Evolutionary conservation across 1,140 invertebrate genomes (phyloP).

Genomic region (Latrodectus geometricus): DNA sequence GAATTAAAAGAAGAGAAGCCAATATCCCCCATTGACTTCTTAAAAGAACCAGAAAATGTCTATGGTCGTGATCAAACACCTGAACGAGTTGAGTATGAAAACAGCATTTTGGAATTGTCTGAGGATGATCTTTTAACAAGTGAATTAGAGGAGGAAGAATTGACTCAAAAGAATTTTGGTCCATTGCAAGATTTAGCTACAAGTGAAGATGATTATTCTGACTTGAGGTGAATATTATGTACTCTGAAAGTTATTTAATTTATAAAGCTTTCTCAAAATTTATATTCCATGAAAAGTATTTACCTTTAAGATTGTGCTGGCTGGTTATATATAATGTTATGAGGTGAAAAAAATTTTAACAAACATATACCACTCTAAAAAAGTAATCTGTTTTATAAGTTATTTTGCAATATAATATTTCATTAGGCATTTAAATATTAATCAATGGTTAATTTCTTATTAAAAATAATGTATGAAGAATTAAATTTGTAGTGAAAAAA

Average conservation of each 20-base stretch:
- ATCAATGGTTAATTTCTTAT: too few relatives aligned
- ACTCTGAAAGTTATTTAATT: background rate
- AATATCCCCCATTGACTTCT: background rate
- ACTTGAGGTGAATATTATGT: constrained; percentile 72
- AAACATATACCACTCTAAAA: too few relatives aligned
- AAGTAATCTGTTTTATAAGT: too few relatives aligned
- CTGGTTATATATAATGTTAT: too few relatives aligned
- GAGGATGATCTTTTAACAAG: constrained; percentile 77
- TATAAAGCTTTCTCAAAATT: too few relatives aligned
- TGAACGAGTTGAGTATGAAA: constrained; percentile 85
- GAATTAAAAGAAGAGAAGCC: background rate
- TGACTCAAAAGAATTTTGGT: constrained; percentile 91
- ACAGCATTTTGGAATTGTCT: constrained; percentile 73
- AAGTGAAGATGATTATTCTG: constrained; percentile 75
- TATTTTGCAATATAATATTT: too few relatives aligned
- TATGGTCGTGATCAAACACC: constrained; percentile 73
- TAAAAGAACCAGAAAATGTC: constrained; percentile 12
- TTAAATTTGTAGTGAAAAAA: too few relatives aligned
- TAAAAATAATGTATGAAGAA: too few relatives aligned
- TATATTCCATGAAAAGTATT: too few relatives aligned
- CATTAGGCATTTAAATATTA: too few relatives aligned
- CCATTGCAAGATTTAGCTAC: constrained; percentile 76
- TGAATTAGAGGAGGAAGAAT: constrained; percentile 92
- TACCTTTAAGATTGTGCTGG: too few relatives aligned
- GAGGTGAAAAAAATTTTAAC: too few relatives aligned